Evolutionary conservation across 2,113 vertebrate genomes (phyloP).

Genomic region (Cavia aperea): DNA sequence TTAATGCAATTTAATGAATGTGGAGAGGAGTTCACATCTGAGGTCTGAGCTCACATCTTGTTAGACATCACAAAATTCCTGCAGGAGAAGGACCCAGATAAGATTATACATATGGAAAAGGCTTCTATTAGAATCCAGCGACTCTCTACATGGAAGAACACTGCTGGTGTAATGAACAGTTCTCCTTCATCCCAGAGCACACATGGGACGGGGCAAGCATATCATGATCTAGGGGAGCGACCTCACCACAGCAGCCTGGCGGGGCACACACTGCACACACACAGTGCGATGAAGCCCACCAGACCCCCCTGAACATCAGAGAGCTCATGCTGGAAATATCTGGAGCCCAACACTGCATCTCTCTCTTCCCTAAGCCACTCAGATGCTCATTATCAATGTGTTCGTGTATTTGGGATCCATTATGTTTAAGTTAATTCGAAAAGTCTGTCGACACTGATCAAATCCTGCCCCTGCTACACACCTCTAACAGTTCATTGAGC

Average conservation of each 20-base stretch:
- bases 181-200: neutral
- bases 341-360: no score
- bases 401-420: neutral
- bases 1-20: neutral
- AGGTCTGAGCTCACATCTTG: neutral
- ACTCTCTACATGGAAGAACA: neutral
- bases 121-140: neutral
- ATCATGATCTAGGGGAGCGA: accelerated
- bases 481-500: neutral
- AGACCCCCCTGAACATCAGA: neutral
- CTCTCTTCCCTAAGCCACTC: neutral
- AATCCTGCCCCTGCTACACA: neutral
- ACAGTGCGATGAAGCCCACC: neutral
- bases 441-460: neutral
- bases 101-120: neutral
- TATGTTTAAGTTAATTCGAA: neutral
- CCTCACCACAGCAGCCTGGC: neutral
- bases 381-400: neutral
- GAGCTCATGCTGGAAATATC: neutral
- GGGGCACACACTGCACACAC: neutral
- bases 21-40: neutral
- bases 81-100: neutral
- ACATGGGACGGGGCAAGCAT: accelerated
- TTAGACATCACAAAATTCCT: neutral
- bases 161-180: neutral